Percentiles rank a stretch among this genome's conserved stretches.
Evolutionary conservation across 2,113 vertebrate genomes (phyloP).

Genomic region (Cricetomys ansorgei): DNA sequence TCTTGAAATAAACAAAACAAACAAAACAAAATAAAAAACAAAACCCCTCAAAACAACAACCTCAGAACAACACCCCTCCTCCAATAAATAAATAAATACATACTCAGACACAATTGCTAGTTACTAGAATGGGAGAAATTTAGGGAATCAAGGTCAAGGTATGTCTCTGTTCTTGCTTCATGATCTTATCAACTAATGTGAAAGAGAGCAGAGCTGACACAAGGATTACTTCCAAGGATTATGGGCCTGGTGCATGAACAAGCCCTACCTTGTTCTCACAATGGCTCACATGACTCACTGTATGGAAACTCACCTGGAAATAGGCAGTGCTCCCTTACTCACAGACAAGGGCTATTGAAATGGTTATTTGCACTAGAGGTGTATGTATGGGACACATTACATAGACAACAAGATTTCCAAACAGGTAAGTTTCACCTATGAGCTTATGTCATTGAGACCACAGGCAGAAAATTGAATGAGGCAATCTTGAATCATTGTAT

Average conservation of each 20-base stretch:
- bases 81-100: neutral
- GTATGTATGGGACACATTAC: neutral
- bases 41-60: neutral
- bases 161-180: neutral
- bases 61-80: too few species aligned
- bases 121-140: neutral
- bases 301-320: neutral
- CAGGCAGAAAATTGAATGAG: neutral
- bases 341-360: constrained; percentile 10
- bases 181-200: neutral
- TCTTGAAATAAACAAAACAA: too few species aligned
- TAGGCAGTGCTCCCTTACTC: neutral
- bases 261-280: constrained; percentile 6
- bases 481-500: neutral
- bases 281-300: neutral
- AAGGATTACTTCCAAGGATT: neutral
- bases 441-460: neutral
- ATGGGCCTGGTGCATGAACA: neutral
- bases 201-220: neutral
- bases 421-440: neutral
- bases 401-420: constrained; percentile 13
- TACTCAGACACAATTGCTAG: neutral
- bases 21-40: neutral
- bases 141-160: neutral
- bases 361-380: neutral